Conservation (phyloP, 2,113 vertebrate genomes). For the Arothron firmamentum region DNA sequence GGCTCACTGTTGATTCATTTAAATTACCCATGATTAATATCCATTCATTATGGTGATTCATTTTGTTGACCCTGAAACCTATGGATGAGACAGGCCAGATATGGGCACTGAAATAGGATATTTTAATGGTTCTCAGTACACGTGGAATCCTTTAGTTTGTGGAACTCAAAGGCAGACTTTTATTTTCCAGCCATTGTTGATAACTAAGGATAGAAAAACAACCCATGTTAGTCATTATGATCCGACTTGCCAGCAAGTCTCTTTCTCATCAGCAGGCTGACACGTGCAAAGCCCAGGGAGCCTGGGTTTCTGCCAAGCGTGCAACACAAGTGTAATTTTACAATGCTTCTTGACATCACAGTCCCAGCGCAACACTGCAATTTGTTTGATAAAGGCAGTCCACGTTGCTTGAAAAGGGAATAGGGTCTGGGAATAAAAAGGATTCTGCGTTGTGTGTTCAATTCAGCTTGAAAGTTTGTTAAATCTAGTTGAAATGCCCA, state of each 20-base stretch:
- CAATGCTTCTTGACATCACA: conserved; percentile 48
- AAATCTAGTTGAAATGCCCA: conserved; percentile 48
- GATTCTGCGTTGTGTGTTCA: conserved; percentile 29
- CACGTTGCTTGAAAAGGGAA: conserved; percentile 30
- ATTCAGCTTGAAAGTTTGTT: conserved; percentile 51
- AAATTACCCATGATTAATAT: too few relatives aligned
- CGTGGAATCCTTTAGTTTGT: too few relatives aligned
- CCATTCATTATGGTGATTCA: too few relatives aligned
- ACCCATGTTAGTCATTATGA: conserved; percentile 24
- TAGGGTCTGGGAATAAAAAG: conserved; percentile 39
- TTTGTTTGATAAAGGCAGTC: conserved; percentile 61
- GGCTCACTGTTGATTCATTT: too few relatives aligned
- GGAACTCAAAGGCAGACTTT: not conserved
- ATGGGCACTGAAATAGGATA: too few relatives aligned
- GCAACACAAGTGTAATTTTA: conserved; percentile 52
- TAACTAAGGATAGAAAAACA: conserved; percentile 2
- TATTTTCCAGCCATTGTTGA: not conserved
- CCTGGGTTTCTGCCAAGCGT: conserved; percentile 52
- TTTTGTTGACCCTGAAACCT: too few relatives aligned
- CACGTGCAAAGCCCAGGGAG: conserved; percentile 47
- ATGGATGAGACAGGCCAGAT: too few relatives aligned
- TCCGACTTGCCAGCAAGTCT: conserved; percentile 44
- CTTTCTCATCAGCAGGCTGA: conserved; percentile 38
- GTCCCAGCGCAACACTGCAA: conserved; percentile 59
- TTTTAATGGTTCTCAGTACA: not conserved